Conservation (phyloP, 2,113 vertebrate species). For the Pungitius pungitius region DNA sequence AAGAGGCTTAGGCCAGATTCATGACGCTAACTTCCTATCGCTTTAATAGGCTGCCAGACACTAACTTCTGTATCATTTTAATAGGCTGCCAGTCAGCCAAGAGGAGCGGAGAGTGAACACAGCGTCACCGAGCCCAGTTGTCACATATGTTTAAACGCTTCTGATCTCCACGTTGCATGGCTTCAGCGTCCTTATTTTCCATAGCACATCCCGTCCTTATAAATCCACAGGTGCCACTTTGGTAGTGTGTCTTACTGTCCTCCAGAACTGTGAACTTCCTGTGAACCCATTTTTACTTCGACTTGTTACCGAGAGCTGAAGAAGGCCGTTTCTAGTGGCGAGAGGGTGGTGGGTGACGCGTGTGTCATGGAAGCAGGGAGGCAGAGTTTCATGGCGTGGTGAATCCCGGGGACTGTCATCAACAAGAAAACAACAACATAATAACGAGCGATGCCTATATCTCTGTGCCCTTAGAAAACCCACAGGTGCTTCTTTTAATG, state of each 20-base stretch:
- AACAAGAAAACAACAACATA: conserved; percentile 11
- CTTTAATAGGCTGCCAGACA: conserved; percentile 71
- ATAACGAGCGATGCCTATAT: conserved; percentile 11
- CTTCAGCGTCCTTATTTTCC: conserved; percentile 31
- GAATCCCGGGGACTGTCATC: conserved; percentile 36
- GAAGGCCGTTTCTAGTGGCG: conserved; percentile 39
- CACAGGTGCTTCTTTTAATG: not conserved
- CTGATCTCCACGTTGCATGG: conserved; percentile 13
- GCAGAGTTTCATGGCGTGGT: conserved; percentile 26
- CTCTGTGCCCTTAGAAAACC: conserved; percentile 11
- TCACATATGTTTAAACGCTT: conserved; percentile 43
- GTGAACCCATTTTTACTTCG: conserved; percentile 48
- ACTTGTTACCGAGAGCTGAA: conserved; percentile 47
- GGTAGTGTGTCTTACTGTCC: conserved; percentile 15
- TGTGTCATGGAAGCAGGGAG: conserved; percentile 36
- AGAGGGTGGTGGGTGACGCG: conserved; percentile 29
- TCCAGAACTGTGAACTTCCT: conserved; percentile 49
- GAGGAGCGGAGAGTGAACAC: conserved; percentile 41
- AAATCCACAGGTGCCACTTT: conserved; percentile 47
- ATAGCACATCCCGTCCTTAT: conserved; percentile 7
- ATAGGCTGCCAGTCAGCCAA: conserved; percentile 70
- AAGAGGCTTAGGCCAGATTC: conserved; percentile 66
- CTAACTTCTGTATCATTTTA: conserved; percentile 73
- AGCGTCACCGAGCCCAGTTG: conserved; percentile 28
- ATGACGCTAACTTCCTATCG: conserved; percentile 61